A percentile compares a stretch with the other conserved stretches of the same genome.
Conservation (phyloP, 2,113 vertebrate species). For the Eira barbara region DNA sequence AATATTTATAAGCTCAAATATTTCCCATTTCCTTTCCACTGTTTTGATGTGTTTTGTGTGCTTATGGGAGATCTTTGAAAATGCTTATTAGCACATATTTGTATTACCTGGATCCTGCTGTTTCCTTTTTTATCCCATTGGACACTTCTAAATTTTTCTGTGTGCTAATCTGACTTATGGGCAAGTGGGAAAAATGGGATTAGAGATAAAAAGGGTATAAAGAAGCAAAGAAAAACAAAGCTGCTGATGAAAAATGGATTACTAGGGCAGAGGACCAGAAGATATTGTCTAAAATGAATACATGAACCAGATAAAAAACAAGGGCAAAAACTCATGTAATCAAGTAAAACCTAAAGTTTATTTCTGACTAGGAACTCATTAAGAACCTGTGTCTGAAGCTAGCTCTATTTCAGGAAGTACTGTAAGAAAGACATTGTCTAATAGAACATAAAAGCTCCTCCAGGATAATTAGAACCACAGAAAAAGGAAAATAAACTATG, state of each 20-base stretch:
- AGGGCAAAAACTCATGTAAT: neutral
- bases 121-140: neutral
- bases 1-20: neutral
- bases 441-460: neutral
- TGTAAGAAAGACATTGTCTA: neutral
- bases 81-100: neutral
- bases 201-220: neutral
- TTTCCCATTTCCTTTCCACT: neutral
- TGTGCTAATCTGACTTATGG: neutral
- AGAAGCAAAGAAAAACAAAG: neutral
- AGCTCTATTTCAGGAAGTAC: neutral
- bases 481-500: neutral
- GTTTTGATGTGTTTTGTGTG: neutral
- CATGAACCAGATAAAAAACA: neutral
- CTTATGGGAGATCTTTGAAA: neutral
- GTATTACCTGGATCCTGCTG: neutral
- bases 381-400: neutral
- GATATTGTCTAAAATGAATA: neutral
- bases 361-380: neutral
- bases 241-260: neutral
- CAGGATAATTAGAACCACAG: neutral
- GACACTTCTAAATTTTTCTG: neutral
- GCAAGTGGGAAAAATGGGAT: neutral
- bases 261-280: neutral
- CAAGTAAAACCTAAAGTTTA: slow-evolving; percentile 5